A percentile compares a stretch with the other conserved stretches of the same genome.
Evolutionary conservation across 2,113 vertebrate genomes (phyloP).

Genomic region (Nesogale talazaci): DNA sequence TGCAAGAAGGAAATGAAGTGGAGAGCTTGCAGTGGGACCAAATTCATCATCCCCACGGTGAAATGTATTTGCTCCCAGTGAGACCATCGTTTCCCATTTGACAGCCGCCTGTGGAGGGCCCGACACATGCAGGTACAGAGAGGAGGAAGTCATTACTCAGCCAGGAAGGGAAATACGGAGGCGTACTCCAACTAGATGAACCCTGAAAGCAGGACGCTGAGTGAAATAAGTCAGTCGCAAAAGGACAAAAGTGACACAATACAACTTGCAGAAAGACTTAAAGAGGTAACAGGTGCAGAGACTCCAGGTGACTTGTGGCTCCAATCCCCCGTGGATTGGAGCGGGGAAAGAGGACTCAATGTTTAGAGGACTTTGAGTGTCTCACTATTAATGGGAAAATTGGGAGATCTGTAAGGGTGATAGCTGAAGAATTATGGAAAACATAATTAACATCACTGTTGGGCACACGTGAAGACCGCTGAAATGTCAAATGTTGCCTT

Average conservation of each 20-base stretch:
- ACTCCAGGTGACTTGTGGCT: not conserved
- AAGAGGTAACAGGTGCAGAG: not conserved
- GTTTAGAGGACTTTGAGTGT: not conserved
- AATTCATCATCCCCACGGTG: slow-evolving; percentile 39
- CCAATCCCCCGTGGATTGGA: too few relatives aligned
- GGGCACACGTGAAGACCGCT: not conserved
- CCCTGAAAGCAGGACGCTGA: not conserved
- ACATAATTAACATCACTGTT: not conserved
- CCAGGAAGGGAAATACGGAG: not conserved
- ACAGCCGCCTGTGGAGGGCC: not conserved
- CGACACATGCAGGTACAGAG: not conserved
- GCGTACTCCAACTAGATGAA: not conserved
- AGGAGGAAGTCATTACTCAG: not conserved
- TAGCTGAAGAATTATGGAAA: not conserved
- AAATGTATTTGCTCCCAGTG: not conserved
- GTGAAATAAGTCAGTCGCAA: not conserved
- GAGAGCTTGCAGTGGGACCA: not conserved
- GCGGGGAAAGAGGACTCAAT: too few relatives aligned
- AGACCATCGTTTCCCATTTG: slow-evolving; percentile 11
- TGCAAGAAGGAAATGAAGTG: slow-evolving; percentile 52
- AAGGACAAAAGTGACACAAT: not conserved
- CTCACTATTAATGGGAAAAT: not conserved
- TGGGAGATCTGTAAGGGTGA: not conserved
- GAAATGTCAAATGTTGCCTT: not conserved
- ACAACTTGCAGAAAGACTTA: not conserved